phyloP scores from a whole-genome alignment of 1,140 invertebrate species.

The Hirudo medicinalis region DNA sequence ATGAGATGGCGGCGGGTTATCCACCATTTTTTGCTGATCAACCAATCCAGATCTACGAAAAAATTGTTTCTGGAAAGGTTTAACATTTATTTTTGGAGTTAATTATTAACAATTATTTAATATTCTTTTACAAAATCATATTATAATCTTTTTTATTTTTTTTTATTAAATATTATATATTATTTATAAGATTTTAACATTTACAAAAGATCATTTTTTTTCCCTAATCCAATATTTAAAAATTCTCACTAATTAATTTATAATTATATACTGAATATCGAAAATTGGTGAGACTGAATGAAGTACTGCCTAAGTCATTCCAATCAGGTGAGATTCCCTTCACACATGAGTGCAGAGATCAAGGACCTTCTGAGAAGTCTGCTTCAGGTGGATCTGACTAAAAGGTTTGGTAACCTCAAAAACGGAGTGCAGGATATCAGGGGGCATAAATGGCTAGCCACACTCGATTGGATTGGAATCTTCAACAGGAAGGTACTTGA shows the following conservation, averaged over 20 bases:
- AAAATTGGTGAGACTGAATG: no score
- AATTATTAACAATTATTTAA: no score
- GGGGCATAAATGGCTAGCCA: conserved; percentile 94
- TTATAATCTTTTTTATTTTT: no score
- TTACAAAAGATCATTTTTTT: no score
- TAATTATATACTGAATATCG: no score
- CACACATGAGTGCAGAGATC: conserved; percentile 62
- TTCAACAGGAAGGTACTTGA: conserved; percentile 78
- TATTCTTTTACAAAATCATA: no score
- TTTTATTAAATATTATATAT: no score
- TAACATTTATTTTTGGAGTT: conserved; percentile 39
- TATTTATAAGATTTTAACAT: no score
- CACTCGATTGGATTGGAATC: conserved; percentile 96
- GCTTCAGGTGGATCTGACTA: conserved; percentile 96
- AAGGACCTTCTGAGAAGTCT: conserved; percentile 92
- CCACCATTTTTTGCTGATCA: conserved; percentile 45
- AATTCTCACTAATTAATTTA: no score
- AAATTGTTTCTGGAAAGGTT: conserved; percentile 56
- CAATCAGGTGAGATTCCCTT: conserved; percentile 56
- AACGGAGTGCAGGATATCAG: conserved; percentile 99
- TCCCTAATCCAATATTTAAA: no score
- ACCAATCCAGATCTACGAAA: conserved; percentile 66
- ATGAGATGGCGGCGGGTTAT: conserved; percentile 52
- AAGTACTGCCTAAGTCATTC: no score
- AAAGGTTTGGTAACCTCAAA: conserved; percentile 94